Percentiles rank a stretch among this genome's conserved stretches.
Conservation (phyloP, 2,113 vertebrate species). For the Microtus oregoni region DNA sequence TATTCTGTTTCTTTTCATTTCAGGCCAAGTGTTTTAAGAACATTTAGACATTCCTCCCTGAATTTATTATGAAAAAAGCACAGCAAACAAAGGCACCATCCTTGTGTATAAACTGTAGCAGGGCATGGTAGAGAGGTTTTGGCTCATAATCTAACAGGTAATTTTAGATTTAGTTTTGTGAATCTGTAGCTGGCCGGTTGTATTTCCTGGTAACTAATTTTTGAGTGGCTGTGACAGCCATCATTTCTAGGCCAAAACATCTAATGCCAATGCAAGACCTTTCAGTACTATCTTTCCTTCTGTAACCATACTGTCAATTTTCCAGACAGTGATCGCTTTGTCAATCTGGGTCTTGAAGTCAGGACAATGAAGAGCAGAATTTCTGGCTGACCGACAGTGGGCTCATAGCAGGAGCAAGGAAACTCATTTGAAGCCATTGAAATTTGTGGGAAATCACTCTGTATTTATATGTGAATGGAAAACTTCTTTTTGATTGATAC, state of each 20-base stretch:
- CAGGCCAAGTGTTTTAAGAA: conserved; percentile 53
- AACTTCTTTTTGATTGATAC: background rate
- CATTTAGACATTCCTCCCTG: background rate
- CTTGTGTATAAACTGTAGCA: background rate
- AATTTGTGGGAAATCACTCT: background rate
- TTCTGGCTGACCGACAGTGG: background rate
- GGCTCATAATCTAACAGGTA: background rate
- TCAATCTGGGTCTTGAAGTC: background rate
- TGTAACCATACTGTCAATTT: background rate
- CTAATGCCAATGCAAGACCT: background rate
- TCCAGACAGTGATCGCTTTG: background rate
- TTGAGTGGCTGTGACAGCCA: background rate
- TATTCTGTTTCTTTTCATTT: conserved; percentile 58
- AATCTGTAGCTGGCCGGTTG: background rate
- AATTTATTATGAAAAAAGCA: background rate
- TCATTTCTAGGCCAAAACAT: background rate
- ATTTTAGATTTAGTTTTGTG: background rate
- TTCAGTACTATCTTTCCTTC: background rate
- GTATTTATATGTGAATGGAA: background rate
- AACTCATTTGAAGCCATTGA: background rate
- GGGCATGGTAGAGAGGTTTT: background rate
- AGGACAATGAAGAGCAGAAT: background rate
- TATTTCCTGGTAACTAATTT: background rate
- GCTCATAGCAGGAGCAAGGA: background rate
- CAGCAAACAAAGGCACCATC: background rate